A percentile compares a stretch with the other conserved stretches of the same genome.
Conservation (phyloP, 2,113 vertebrate genomes). For the Eretmochelys imbricata region DNA sequence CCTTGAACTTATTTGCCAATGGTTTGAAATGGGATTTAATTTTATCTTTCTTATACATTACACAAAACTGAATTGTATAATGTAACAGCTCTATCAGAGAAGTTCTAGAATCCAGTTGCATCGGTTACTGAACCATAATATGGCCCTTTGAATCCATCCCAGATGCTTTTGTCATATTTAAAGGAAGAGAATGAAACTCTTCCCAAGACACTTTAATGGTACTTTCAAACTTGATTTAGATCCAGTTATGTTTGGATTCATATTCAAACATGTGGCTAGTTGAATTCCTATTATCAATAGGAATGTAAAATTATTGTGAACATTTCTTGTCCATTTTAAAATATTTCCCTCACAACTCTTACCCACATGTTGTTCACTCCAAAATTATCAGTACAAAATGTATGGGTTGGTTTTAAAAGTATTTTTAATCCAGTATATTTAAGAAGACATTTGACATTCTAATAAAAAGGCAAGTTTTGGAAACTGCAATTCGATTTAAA, state of each 20-base stretch:
- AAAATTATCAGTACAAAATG: neutral
- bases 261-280: neutral
- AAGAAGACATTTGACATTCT: neutral
- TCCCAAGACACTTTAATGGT: neutral
- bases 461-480: neutral
- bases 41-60: neutral
- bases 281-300: neutral
- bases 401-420: neutral
- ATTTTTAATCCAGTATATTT: neutral
- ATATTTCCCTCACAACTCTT: neutral
- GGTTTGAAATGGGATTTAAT: neutral
- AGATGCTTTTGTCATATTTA: neutral
- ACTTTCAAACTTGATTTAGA: neutral
- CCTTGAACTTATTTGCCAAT: neutral
- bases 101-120: neutral
- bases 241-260: neutral
- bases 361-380: neutral
- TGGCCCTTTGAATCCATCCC: neutral
- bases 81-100: neutral
- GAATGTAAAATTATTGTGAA: neutral
- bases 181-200: neutral
- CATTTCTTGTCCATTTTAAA: neutral
- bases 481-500: neutral
- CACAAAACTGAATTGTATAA: neutral
- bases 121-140: no score